Percentiles rank a stretch among this genome's conserved stretches.
Conservation (phyloP, 1,140 invertebrate genomes). For the Macrobrachium nipponense region DNA sequence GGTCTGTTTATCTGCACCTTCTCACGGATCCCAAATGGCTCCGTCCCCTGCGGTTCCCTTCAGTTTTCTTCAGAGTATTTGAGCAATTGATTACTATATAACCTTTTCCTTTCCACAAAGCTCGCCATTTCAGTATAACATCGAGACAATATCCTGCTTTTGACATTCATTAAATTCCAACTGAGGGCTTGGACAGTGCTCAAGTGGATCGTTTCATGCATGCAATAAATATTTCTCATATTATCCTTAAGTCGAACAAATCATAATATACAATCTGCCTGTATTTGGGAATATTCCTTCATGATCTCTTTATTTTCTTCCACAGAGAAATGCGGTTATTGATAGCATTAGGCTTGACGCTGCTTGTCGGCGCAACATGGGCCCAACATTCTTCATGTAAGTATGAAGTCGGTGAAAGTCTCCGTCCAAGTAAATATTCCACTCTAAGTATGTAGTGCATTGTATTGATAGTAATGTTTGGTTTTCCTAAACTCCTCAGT, state of each 20-base stretch:
- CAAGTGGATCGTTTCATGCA: not conserved
- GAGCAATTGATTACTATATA: no score
- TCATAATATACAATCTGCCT: no score
- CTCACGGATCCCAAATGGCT: not conserved
- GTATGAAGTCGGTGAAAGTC: not conserved
- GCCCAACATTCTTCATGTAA: conserved; percentile 10
- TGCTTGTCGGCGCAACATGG: conserved; percentile 11
- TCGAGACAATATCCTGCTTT: no score
- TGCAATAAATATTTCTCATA: not conserved
- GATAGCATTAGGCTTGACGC: not conserved
- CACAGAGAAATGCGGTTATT: not conserved
- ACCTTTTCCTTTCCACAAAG: no score
- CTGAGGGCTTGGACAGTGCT: not conserved
- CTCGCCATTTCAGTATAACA: no score
- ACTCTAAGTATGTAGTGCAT: no score
- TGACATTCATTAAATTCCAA: not conserved
- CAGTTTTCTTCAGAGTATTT: not conserved
- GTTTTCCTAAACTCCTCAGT: no score
- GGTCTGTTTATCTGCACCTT: not conserved
- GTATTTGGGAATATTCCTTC: not conserved
- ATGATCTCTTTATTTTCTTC: not conserved
- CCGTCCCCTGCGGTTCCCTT: not conserved
- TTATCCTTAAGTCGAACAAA: no score
- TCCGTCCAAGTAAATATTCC: no score
- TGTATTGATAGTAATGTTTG: no score